phyloP scores from a whole-genome alignment of 2,797 vertebrate species.

The Prunella strophiata region DNA sequence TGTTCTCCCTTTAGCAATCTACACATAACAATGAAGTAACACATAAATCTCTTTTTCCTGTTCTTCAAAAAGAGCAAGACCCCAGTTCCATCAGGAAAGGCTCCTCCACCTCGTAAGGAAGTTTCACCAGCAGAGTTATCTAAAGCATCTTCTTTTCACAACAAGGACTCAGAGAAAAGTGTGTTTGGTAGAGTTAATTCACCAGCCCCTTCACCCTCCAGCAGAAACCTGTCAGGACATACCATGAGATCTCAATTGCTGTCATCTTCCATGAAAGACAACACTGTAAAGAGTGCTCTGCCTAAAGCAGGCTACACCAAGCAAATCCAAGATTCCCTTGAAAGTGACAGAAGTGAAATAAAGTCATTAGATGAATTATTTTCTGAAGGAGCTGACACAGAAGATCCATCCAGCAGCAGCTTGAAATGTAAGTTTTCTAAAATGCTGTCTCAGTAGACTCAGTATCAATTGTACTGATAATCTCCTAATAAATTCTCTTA shows the following conservation, averaged over 20 bases:
- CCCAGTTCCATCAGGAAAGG: not conserved
- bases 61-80: not conserved
- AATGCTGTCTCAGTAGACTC: not conserved
- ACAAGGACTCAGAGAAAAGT: not conserved
- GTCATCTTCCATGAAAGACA: not conserved
- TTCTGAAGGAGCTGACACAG: constrained; percentile 23
- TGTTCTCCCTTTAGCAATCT: not conserved
- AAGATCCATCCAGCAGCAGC: constrained; percentile 68
- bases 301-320: not conserved
- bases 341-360: constrained; percentile 68
- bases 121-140: not conserved
- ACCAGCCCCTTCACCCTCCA: constrained; percentile 5
- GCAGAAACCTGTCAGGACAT: not conserved
- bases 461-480: not conserved
- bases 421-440: constrained; percentile 75
- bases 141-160: not conserved
- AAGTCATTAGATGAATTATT: constrained; percentile 80
- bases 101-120: not conserved
- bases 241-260: not conserved
- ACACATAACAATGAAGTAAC: not conserved
- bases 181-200: not conserved
- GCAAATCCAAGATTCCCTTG: constrained; percentile 48
- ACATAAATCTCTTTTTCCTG: not conserved
- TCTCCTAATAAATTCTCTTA: not conserved
- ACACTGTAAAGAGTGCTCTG: not conserved